A percentile compares a stretch with the other conserved stretches of the same genome.
These are phyloP conservation scores for Danio aesculapii DNA, from an alignment of 2,797 vertebrate genomes.

Conservation along the genomic window DNA sequence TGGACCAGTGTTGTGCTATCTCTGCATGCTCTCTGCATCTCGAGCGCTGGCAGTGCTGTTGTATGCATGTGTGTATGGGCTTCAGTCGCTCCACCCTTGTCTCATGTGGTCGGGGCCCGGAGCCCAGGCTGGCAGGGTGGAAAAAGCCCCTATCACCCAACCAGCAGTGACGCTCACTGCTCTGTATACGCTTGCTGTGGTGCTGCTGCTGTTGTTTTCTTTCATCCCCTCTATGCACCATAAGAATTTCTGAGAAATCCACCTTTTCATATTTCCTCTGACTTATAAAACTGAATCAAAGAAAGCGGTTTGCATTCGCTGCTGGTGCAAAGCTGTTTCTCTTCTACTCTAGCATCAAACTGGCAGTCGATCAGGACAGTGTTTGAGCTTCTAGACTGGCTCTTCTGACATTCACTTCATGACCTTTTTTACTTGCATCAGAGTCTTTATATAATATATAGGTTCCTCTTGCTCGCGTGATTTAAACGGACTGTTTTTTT, in stretches of 20 bases:
- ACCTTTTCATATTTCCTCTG: slow-evolving; percentile 59
- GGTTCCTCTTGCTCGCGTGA: neutral
- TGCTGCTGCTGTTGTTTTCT: slow-evolving; percentile 67
- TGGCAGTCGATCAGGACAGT: neutral
- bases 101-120: slow-evolving; percentile 73
- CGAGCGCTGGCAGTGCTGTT: neutral
- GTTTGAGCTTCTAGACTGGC: neutral
- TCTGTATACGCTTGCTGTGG: slow-evolving; percentile 15
- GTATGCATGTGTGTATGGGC: too few species aligned
- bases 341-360: neutral
- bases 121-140: slow-evolving; percentile 61
- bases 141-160: slow-evolving; percentile 75
- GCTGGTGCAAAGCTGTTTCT: slow-evolving; percentile 37
- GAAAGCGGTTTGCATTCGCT: slow-evolving; percentile 26
- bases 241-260: slow-evolving; percentile 73
- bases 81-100: slow-evolving; percentile 58
- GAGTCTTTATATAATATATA: neutral
- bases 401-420: neutral
- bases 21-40: slow-evolving; percentile 7
- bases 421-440: slow-evolving; percentile 1
- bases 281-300: slow-evolving; percentile 59
- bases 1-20: slow-evolving; percentile 8
- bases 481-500: neutral
- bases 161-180: slow-evolving; percentile 57
- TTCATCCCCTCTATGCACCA: slow-evolving; percentile 61